Base-by-base conservation (phyloP, 1,140 invertebrate genomes). In the Neocloeon triangulifer region DNA sequence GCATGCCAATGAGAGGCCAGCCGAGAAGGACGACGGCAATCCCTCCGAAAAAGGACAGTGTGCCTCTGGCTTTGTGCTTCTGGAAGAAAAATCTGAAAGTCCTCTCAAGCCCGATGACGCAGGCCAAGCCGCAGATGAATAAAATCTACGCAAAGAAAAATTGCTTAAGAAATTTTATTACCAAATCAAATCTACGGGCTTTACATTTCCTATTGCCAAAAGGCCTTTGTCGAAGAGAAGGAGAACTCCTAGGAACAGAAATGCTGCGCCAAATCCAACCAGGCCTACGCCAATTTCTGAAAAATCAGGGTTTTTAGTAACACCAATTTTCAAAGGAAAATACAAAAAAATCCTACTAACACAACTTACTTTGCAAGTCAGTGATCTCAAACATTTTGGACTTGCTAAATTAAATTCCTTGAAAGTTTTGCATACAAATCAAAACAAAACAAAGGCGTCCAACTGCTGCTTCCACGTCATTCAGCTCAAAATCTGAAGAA, bases 51-150 rank as follows among this genome's bases (percentile, higher is more conserved):
- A 98, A 99, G 9, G 82, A 72, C 6, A 67, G 53, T 6, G 85
- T 84, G 1, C 79, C 92, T 65, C 80, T 91, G 4, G 88, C 52
- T 69, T 98, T 99, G 50, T 98, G 89, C 34, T 70, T 59, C 65
- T 98, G 92, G 53, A 99, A 98, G 58, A 99, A 99, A 51, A 99
- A 99, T 47, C 79, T 70, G 43, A 96, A 75, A 17, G 92, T 97
- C 50, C 91, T 61, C 56, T 91, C 79, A 21, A 96, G 59, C 2
- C 94, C 94, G 46, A 98, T 96, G 2, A 98, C 85, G 59, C 91
- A 91, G 25, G 76, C 82, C 25, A 99, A 61, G 16, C 95, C 95
- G 43, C 69, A 63, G 42, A 99, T 75, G 55, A 99, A 99, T 19
- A 99, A 59, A 37, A 96, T 82, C 80, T 85, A 51, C 68, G 58